A percentile compares a stretch with the other conserved stretches of the same genome.
Evolutionary conservation across 2,888 invertebrate species (phyloP).

Genomic region (Thereva unica): DNA sequence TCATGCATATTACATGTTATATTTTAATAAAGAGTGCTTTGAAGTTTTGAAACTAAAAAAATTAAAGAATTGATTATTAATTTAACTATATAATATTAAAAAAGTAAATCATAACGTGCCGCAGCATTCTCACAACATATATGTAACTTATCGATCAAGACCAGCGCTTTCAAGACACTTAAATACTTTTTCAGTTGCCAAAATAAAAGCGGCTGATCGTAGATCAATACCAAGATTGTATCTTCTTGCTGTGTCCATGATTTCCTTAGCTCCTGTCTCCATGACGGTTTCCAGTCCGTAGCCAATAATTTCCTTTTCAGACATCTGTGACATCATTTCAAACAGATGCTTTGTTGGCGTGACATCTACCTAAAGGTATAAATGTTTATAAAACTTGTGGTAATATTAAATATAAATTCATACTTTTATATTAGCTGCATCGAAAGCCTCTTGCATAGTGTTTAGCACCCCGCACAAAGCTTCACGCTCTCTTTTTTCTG

Average conservation of each 20-base stretch:
- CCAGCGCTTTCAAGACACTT: conserved; percentile 93
- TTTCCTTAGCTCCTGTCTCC: conserved; percentile 94
- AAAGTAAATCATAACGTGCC: no score
- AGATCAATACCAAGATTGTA: conserved; percentile 93
- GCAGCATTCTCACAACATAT: no score
- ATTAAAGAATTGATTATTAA: no score
- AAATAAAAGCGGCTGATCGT: conserved; percentile 94
- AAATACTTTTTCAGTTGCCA: conserved; percentile 96
- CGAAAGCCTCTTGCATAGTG: conserved; percentile 89
- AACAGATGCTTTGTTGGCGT: conserved; percentile 3
- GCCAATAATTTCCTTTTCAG: conserved; percentile 98
- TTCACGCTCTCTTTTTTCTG: conserved; percentile 93
- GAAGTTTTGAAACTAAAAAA: no score
- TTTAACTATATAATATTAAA: no score
- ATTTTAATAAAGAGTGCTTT: no score
- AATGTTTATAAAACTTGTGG: neutral
- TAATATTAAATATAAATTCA: conserved; percentile 61
- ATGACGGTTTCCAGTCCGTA: conserved; percentile 97
- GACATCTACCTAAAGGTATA: neutral
- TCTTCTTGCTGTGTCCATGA: conserved; percentile 89
- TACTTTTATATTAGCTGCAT: conserved; percentile 80
- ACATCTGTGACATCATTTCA: conserved; percentile 75
- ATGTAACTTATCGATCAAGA: no score
- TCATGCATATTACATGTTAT: no score
- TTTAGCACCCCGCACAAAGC: conserved; percentile 69